Conservation (phyloP, 2,888 invertebrate species). For the Lysandra bellargus region DNA sequence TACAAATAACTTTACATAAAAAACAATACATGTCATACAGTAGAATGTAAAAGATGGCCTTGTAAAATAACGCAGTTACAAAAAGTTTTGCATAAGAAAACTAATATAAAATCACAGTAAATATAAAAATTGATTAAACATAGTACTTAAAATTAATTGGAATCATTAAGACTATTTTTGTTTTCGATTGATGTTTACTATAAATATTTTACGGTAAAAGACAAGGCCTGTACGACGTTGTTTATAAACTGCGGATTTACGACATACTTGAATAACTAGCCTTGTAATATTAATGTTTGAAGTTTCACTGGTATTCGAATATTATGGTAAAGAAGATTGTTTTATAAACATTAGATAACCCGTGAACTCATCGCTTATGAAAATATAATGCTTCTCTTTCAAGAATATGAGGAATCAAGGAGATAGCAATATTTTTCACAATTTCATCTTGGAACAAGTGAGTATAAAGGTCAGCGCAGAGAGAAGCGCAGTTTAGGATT, state of each 20-base stretch:
- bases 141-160: neutral
- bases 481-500: too few species aligned
- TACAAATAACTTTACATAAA: neutral
- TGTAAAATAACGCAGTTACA: conserved; percentile 19
- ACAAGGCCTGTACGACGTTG: conserved; percentile 15
- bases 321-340: too few species aligned
- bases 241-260: conserved; percentile 17
- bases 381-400: too few species aligned
- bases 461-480: too few species aligned
- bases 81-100: neutral
- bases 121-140: conserved; percentile 23
- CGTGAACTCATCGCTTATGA: too few species aligned
- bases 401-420: too few species aligned
- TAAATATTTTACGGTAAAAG: conserved; percentile 8
- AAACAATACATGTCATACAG: neutral
- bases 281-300: neutral
- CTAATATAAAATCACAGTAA: conserved; percentile 30
- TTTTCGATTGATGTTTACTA: conserved; percentile 9
- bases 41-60: neutral
- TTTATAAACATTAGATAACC: too few species aligned
- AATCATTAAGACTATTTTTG: conserved; percentile 21
- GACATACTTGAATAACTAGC: neutral
- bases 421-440: too few species aligned
- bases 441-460: too few species aligned
- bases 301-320: neutral